Evolutionary conservation across 2,113 vertebrate genomes (phyloP), one percentile per base, ranked within the genome.

Genomic region (Dicaeum eximium): DNA sequence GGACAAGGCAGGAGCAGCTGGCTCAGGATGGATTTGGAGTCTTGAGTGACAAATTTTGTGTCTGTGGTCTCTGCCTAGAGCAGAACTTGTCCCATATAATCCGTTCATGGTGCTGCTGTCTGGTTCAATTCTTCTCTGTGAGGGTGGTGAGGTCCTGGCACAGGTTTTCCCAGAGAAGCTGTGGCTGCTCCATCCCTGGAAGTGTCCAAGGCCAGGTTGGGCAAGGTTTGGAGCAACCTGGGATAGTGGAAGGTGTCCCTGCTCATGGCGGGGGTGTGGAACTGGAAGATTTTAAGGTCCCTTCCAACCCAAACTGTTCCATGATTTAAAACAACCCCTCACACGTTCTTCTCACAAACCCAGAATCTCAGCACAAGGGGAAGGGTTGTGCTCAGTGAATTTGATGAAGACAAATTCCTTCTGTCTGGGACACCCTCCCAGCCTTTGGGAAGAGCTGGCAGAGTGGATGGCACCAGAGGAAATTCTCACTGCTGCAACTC

Each of bases 31-130:
- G 27, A 33, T 88, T 87, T 51, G 40, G 35, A 47, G 27, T 33
- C 15, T 28, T 17, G 9, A 14, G 22, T 20, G 24, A 10, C 47
- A 24, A 42, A 47, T 15, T 61, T 58, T 24, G 8, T 75, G 51
- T 57, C 35, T 35, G 10, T 44, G 14, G 7, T n/a, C 27, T 64
- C 28, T 80, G 27, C 25, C 10, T 54, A 35, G 31, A 82, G 37
- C 5, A 15, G 40, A 31, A 38, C 5, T 3, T 44, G 8, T 22
- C 17, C 17, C 25, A 5, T 2, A 3, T 3, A 45, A 16, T 45
- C 38, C 44, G 16, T 50, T 50, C 22, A 4, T 50, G 60, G 15
- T 9, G 31, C 13, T 58, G n/a, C 10, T 50, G 11, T 15, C 12
- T 6, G 38, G 45, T 74, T 74, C 53, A 25, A 38, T 38, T 35